Evolutionary conservation across 2,888 invertebrate species (phyloP), one percentile per base, ranked within the genome.

Genomic region (Muscina levida): DNA sequence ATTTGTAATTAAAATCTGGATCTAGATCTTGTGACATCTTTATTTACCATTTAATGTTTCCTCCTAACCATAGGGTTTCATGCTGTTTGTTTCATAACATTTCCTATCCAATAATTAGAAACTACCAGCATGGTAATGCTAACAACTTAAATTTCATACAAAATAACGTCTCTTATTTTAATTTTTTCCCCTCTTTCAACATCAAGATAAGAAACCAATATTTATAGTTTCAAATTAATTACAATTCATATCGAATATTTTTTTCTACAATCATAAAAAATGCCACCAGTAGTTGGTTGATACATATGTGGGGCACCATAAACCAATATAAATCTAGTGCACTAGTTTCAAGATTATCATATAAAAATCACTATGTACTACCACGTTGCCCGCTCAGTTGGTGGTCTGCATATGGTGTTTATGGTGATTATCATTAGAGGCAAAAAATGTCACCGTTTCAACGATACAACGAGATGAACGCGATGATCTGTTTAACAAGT

Each of bases 391-490:
- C n/a, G 42, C 72, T 5, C 42, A 75, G 72, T 39, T 74, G 81
- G 81, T 71, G 77, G 77, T 56, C 74, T 46, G 67, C 68, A 62
- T 75, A 68, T 77, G 48, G 74, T 57, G 81, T 57, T 78, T 81
- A 56, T 72, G 62, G 74, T 72, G 72, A 81, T 78, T 77, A 74
- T 68, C 74, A 51, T 78, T 78, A 65, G 67, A 75, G 74, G 71
- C 71, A 67, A 66, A 80, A 81, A 77, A 74, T 81, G 81, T 81
- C 81, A 81, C 81, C 77, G 74, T 39, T 22, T n/a, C n/a, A n/a
- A 62, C 11, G 22, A 13, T 19, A 19, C 39, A 19, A n/a, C 13
- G 31, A 37, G 56, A 13, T 26, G 37, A 2, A 6, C 15, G 57
- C 10, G 59, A 59, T 59, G 59, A 59, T 59, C 59, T 59, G 10